phyloP scores from a whole-genome alignment of 2,797 vertebrate species.

The Yasuhikotakia modesta region DNA sequence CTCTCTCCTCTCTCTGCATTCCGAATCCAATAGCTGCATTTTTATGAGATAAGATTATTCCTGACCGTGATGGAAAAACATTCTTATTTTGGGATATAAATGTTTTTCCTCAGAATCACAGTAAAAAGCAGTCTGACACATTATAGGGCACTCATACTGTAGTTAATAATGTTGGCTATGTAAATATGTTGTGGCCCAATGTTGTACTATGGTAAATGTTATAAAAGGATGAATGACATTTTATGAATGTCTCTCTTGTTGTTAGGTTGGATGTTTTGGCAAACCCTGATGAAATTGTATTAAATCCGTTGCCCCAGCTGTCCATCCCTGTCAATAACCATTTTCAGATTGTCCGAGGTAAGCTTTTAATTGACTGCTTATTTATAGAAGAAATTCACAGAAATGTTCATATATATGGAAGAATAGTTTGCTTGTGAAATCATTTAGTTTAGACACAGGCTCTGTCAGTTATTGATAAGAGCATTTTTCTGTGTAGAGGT shows the following conservation, averaged over 20 bases:
- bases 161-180: background rate
- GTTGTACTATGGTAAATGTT: background rate
- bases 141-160: background rate
- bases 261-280: constrained; percentile 78
- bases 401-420: constrained; percentile 7
- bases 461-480: too few species aligned
- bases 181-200: background rate
- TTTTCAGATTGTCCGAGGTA: constrained; percentile 79
- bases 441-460: too few species aligned
- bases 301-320: constrained; percentile 76
- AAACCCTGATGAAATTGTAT: constrained; percentile 77
- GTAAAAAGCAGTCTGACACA: background rate
- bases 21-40: background rate
- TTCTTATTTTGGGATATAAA: background rate
- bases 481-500: too few species aligned
- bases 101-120: background rate
- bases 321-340: constrained; percentile 79
- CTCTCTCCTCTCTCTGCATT: background rate
- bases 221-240: background rate
- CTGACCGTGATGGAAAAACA: background rate
- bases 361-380: constrained; percentile 21
- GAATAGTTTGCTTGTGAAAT: too few species aligned
- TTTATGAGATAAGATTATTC: constrained; percentile 12
- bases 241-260: constrained; percentile 59
- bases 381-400: background rate